Evolutionary conservation across 1,140 invertebrate species (phyloP), one percentile per base, ranked within the genome.

Genomic region (Ericerus pela): DNA sequence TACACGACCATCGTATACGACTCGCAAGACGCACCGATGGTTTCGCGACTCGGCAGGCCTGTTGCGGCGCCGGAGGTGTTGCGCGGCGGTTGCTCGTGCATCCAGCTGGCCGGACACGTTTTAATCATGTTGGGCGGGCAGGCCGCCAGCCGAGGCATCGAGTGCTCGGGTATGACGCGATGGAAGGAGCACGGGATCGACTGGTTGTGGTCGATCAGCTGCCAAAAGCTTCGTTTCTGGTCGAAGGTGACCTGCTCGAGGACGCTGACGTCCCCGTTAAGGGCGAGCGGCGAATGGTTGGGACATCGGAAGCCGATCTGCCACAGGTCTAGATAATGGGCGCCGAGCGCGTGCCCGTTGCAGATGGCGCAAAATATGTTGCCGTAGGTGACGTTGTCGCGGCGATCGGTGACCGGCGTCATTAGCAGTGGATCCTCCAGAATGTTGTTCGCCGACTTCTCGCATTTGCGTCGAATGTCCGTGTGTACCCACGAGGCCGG

Each of bases 281-380:
- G 16, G 16, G 14, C 20, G 14, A 38, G 14, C 20, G 11, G 8
- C 14, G 8, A 20, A 10, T 4, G 10, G 75, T 59, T 72, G 69
- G 1, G 74, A 51, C 22, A 68, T 58, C 2, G 70, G 69, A n/a
- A 62, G 66, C 75, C 75, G 76, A 36, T 68, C 36, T 18, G 64
- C 62, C 1, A 67, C 38, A 1, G n/a, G n/a, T n/a, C n/a, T 58
- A 30, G 0, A 41, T 18, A 3, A 51, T 11, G 11, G 16, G 31
- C 33, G 12, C 29, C 51, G 6, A 14, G 20, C 22, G 57, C 33
- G 51, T 72, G 71, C 1, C 66, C 63, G 63, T 79, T 73, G 60
- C 78, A 80, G 4, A 71, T 54, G 0, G 77, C 75, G 60, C 78
- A 80, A 64, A 70, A 73, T 20, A 70, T 64, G 60, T 79, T 80